Base-by-base conservation (phyloP, 2,888 invertebrate genomes). In the Cyclophora punctaria region DNA sequence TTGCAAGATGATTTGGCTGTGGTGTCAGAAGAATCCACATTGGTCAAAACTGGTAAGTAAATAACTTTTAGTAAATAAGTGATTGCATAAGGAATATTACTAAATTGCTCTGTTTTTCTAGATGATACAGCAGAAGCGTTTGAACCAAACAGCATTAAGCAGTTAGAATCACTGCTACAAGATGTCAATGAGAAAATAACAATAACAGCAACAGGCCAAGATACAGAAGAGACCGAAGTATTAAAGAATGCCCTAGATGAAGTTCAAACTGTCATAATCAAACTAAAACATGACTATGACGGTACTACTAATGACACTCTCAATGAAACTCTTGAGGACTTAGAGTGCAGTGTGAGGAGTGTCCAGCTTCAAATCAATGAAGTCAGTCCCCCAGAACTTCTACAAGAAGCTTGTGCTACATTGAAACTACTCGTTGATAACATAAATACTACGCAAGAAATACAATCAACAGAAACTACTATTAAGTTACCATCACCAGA, bases 271-370 rank as follows among this genome's bases (percentile, higher is more conserved):
- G 79, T 87, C 3, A 83, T 87, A 7, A 85, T 88, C 37, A 84
- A 86, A 70, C 64, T 87, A 3, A 87, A 86, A 61, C 66, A 73
- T 53, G 81, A 86, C 57, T 83, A 78, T 55, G 83, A 83, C 56
- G 75, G 75, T 41, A 63, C 67, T 49, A 62, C 63, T 7, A 80
- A 77, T 67, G 84, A 86, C 54, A 69, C 77, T 65, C 76, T 87
- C 58, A 83, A 81, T 73, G 88, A 88, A 65, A 82, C 83, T 70
- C 80, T 90, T 61, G 82, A 86, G 62, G 88, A 88, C 63, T 80
- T 88, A 78, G 88, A 88, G 75, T 87, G 87, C 74, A 84, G 81
- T 67, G 84, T 87, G 67, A 83, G 87, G 63, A 87, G 86, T 75
- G 83, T 87, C 3, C 86, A 86, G 60, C 78, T 87, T 60, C 85